Base-by-base conservation (phyloP, 2,113 vertebrate species). In the Ursus arctos region DNA sequence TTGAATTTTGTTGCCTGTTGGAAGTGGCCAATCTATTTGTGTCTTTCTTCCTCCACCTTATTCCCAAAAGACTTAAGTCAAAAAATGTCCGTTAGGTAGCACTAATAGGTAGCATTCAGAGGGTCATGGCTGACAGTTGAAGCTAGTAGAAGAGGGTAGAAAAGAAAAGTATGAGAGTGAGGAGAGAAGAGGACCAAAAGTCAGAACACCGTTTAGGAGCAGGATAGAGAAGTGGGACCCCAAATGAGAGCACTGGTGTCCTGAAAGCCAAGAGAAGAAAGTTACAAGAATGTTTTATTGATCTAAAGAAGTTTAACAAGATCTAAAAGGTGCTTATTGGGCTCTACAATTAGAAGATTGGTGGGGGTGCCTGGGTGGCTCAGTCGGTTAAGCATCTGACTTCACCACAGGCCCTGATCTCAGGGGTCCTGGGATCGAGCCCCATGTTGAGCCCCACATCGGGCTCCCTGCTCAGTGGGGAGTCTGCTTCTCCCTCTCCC, bases 1-100 rank as follows among this genome's bases (percentile, higher is more conserved):
- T 69, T 83, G 43, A 69, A 95, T 88, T 83, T 31, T 91, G 49
- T 88, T 94, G 51, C 69, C 33, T 61, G 16, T 91, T 88, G 7
- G 74, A 95, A 77, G 69, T 67, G 16, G 43, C 76, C 40, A 31
- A 16, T 57, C 22, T 22, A n/a, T 80, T 86, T 77, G 53, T 92
- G 43, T 79, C 31, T 74, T 80, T 94, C 53, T 61, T 89, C 76
- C 63, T 26, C 71, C 19, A 21, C 10, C 36, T 81, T 88, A 72
- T 81, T 85, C 55, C 59, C 13, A 57, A 51, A 89, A 61, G 9
- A 33, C 31, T 71, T 33, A 86, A 86, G 26, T 94, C 28, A 59
- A 51, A 53, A 80, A 74, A 76, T 83, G 18, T 47, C 31, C n/a
- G 53, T 0, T 31, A 86, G 61, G 40, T 83, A n/a, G 26, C 33